These are phyloP conservation scores for Stenurella melanura DNA, from an alignment of 2,888 invertebrate species.

Conservation along the genomic window DNA sequence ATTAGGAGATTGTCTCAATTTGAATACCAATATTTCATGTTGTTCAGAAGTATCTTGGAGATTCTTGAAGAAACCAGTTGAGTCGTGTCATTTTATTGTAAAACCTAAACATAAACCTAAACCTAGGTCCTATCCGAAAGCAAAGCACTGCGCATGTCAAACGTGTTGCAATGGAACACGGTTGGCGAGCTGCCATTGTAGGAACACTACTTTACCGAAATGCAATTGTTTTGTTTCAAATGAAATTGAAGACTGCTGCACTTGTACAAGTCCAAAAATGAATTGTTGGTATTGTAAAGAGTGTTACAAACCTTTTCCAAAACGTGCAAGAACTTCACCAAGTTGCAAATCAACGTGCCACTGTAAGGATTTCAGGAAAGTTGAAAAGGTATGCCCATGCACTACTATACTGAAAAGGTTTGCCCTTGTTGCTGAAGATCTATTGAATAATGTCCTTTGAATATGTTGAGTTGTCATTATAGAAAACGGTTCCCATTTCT, in stretches of 20 bases:
- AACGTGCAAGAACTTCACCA: too few relatives aligned
- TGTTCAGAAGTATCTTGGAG: conserved; percentile 32
- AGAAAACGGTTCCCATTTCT: too few relatives aligned
- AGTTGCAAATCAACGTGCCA: too few relatives aligned
- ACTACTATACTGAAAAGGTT: too few relatives aligned
- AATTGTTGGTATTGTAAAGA: conserved; percentile 1
- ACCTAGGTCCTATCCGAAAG: neutral
- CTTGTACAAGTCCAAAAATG: too few relatives aligned
- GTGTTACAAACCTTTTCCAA: neutral
- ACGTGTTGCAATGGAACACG: neutral
- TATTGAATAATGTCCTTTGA: too few relatives aligned
- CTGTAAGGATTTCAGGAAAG: too few relatives aligned
- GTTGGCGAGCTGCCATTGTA: neutral
- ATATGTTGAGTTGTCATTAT: too few relatives aligned
- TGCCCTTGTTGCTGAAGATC: too few relatives aligned
- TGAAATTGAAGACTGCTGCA: neutral
- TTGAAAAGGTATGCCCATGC: too few relatives aligned
- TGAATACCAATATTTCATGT: conserved; percentile 16
- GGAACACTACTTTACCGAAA: too few relatives aligned
- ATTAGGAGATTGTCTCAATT: conserved; percentile 45
- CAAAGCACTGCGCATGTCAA: neutral
- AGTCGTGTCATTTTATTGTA: conserved; percentile 5
- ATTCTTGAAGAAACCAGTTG: conserved; percentile 27
- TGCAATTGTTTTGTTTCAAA: neutral
- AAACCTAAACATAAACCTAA: conserved; percentile 17